Evolutionary conservation across 1,140 invertebrate genomes (phyloP), one percentile per base, ranked within the genome.

Genomic region (Dermatophagoides farinae): DNA sequence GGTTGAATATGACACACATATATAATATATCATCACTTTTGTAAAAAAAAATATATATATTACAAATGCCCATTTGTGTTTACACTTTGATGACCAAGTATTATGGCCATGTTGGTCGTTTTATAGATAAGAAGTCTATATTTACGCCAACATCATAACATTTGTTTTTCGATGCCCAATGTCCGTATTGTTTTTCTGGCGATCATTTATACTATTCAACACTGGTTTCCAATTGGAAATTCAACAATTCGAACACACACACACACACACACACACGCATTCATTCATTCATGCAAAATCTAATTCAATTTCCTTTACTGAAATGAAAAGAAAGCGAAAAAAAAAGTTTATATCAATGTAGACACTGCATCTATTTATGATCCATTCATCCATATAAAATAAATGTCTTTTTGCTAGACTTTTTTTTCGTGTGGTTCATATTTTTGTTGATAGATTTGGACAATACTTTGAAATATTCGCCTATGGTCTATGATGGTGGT

Each of bases 271-370:
- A 43, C 12, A 43, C 53, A 44, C 14, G 2, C 16, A n/a, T 16
- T 39, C 4, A 52, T 39, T 20, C 12, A 16, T 55, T 55, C 53
- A 55, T 55, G 53, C 53, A 55, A 55, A 55, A 31, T 25, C 53
- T 55, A 55, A 55, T 55, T 55, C 53, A 55, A 55, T 55, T 55
- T 55, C 14, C 53, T 23, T 6, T 20, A 31, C 31, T 8, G 31
- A 31, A 31, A 4, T 20, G 46, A 47, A 47, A 47, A 47, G 46
- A 23, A 47, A 47, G n/a, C n/a, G n/a, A 31, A 31, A 4, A 31
- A 31, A 31, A 31, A 31, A 31, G 31, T 31, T 31, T 31, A 31
- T 47, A 23, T 4, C 46, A 18, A 47, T 9, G n/a, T n/a, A n/a
- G 4, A 53, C 51, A 22, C 51, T 53, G 51, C 51, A 53, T 53